These are phyloP conservation scores for Sphaerophoria rueppellii DNA, from an alignment of 2,888 invertebrate species.

Conservation along the genomic window DNA sequence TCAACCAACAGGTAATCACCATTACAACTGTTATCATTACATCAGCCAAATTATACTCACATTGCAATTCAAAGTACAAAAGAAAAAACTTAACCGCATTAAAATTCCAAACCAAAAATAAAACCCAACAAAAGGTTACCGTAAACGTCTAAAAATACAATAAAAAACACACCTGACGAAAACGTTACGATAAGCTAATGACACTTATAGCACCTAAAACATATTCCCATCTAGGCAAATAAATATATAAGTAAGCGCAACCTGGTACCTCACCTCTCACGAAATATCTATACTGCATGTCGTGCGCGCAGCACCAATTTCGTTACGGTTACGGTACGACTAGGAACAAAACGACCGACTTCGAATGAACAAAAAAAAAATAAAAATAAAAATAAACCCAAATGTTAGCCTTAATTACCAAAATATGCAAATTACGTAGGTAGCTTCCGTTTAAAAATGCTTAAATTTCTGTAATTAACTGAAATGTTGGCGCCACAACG, in stretches of 20 bases:
- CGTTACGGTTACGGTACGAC: neutral
- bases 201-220: slow-evolving; percentile 41
- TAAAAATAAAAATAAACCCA: slow-evolving; percentile 6
- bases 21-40: neutral
- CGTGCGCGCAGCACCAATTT: neutral
- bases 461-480: slow-evolving; percentile 65
- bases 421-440: slow-evolving; percentile 67
- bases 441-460: slow-evolving; percentile 65
- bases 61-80: slow-evolving; percentile 1
- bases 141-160: slow-evolving; percentile 6
- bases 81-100: slow-evolving; percentile 16
- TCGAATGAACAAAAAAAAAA: too few species aligned
- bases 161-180: slow-evolving; percentile 41
- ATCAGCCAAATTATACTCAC: neutral
- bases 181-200: slow-evolving; percentile 70
- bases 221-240: slow-evolving; percentile 10
- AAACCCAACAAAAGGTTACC: slow-evolving; percentile 15
- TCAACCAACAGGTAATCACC: neutral
- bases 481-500: slow-evolving; percentile 65
- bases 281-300: neutral
- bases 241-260: too few species aligned
- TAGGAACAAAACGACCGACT: slow-evolving; percentile 3
- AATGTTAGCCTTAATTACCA: slow-evolving; percentile 62
- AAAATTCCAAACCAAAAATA: slow-evolving; percentile 5
- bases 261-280: neutral